Conservation (phyloP, 2,888 invertebrate species). For the Volucella zonaria region DNA sequence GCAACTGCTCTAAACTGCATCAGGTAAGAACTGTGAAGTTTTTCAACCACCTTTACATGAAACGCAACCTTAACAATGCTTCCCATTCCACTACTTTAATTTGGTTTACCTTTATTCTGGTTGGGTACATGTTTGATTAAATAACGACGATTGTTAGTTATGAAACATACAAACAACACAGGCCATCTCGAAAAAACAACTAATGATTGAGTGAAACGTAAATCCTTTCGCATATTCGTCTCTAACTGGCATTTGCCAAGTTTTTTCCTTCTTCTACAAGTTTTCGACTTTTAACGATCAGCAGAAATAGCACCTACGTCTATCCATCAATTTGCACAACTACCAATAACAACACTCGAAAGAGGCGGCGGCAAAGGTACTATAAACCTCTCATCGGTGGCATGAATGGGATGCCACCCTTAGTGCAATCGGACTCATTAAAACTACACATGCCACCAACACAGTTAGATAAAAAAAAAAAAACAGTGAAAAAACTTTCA, state of each 20-base stretch:
- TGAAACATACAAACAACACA: conserved; percentile 23
- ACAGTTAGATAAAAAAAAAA: conserved; percentile 26
- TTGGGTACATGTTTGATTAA: no score
- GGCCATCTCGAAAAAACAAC: conserved; percentile 8
- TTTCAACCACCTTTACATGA: background rate
- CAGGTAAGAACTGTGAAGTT: conserved; percentile 10
- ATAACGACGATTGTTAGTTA: conserved; percentile 19
- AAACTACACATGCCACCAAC: conserved; percentile 37
- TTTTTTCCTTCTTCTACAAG: conserved; percentile 9
- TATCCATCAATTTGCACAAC: no score
- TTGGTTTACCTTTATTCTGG: background rate
- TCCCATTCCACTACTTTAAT: background rate
- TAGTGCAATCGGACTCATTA: conserved; percentile 37
- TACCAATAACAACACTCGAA: background rate
- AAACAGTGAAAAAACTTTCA: conserved; percentile 18
- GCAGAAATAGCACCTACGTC: background rate
- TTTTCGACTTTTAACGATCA: conserved; percentile 39
- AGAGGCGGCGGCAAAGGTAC: no score
- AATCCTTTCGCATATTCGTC: conserved; percentile 43
- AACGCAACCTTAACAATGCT: no score
- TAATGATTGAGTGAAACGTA: conserved; percentile 26
- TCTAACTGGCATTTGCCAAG: conserved; percentile 1
- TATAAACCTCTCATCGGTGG: no score
- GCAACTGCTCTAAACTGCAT: background rate
- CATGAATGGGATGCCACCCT: background rate